These are phyloP conservation scores for Menura novaehollandiae DNA, from an alignment of 2,113 vertebrate species.

Conservation along the genomic window DNA sequence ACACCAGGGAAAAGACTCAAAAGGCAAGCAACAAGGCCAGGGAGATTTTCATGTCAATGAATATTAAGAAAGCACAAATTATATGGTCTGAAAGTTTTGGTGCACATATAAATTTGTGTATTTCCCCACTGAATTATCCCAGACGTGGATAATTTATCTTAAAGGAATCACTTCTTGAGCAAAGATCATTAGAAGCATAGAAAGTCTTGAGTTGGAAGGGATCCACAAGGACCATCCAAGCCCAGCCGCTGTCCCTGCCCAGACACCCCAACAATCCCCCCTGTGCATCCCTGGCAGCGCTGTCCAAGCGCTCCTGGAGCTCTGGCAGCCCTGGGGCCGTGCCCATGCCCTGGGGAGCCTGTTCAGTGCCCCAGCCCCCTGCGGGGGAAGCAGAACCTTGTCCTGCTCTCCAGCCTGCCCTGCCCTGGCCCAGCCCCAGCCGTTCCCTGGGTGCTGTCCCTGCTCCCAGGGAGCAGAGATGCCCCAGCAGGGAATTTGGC, in stretches of 20 bases:
- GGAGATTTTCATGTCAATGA: neutral
- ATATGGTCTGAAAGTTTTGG: neutral
- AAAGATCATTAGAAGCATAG: neutral
- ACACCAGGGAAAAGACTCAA: neutral
- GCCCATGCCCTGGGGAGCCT: neutral
- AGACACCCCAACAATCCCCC: neutral
- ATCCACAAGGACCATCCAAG: accelerated
- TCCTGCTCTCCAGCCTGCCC: neutral
- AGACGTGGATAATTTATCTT: neutral
- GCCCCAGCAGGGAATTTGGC: neutral
- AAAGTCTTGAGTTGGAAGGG: neutral
- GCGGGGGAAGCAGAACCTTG: neutral
- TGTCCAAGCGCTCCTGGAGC: neutral
- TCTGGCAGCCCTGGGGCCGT: neutral
- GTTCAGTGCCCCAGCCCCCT: neutral
- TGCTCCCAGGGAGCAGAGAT: neutral
- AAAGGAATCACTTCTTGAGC: neutral
- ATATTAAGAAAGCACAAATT: neutral
- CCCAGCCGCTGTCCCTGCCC: neutral
- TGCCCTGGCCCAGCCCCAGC: neutral
- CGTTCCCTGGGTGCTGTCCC: neutral
- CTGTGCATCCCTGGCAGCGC: neutral
- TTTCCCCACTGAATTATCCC: neutral
- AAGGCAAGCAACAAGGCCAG: neutral
- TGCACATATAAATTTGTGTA: neutral